Conservation (phyloP, 2,113 vertebrate species). For the Numida meleagris region DNA sequence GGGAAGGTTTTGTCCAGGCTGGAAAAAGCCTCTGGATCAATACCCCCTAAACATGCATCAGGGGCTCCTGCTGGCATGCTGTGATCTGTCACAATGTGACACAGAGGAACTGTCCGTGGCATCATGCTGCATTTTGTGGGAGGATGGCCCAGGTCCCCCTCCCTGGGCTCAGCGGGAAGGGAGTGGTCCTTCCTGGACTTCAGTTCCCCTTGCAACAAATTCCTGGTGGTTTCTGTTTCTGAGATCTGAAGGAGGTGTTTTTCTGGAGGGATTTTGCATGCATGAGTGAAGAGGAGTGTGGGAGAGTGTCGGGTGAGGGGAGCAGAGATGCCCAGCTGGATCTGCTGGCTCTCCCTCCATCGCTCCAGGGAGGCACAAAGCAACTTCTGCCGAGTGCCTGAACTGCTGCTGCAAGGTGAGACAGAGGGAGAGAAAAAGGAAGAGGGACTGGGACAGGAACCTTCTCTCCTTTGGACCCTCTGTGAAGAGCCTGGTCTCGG, state of each 20-base stretch:
- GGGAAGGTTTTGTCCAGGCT: not conserved
- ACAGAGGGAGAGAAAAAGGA: not conserved
- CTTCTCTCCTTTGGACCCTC: not conserved
- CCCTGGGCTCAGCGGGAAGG: fast-evolving
- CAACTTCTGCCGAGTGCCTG: not conserved
- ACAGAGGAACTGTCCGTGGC: not conserved
- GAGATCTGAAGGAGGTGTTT: not conserved
- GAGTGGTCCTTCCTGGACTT: not conserved
- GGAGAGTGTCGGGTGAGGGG: not conserved
- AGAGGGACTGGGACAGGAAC: not conserved
- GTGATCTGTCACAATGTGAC: not conserved
- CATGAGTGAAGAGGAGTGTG: not conserved
- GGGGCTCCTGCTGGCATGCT: fast-evolving
- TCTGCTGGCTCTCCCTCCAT: not conserved
- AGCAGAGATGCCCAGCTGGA: not conserved
- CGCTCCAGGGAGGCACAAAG: not conserved
- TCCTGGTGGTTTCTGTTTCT: not conserved
- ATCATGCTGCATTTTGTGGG: fast-evolving
- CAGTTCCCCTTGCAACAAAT: not conserved
- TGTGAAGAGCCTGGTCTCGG: not conserved
- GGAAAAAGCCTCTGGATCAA: not conserved
- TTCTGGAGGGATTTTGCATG: not conserved
- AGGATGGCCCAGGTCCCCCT: not conserved
- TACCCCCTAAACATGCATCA: not conserved
- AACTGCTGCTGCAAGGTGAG: not conserved